Evolutionary conservation across 1,140 invertebrate species (phyloP).

Genomic region (Drosophila watanabei): DNA sequence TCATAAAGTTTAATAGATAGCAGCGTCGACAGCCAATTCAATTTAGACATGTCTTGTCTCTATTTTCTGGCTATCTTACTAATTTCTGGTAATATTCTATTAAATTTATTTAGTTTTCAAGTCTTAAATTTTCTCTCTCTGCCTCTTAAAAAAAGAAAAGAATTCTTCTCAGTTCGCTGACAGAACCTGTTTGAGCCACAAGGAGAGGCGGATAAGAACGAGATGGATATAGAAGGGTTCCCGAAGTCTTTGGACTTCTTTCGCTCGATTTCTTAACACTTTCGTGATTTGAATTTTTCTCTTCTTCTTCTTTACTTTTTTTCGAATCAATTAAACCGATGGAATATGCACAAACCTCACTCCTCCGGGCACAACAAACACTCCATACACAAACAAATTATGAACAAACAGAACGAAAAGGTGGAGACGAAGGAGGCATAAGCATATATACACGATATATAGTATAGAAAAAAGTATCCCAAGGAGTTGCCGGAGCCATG

Average conservation of each 20-base stretch:
- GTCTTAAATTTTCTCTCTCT: not conserved
- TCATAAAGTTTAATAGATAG: not conserved
- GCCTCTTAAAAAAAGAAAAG: slow-evolving; percentile 29
- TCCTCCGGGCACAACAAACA: slow-evolving; percentile 29
- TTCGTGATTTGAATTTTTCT: slow-evolving; percentile 74
- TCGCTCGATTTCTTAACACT: slow-evolving; percentile 73
- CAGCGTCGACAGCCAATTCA: not conserved
- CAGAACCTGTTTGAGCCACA: slow-evolving; percentile 71
- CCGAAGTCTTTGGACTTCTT: slow-evolving; percentile 14
- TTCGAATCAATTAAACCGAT: slow-evolving; percentile 76
- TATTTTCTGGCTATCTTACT: too few species aligned
- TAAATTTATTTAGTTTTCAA: not conserved
- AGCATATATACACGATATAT: not conserved
- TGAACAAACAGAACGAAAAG: slow-evolving; percentile 50
- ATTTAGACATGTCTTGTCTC: not conserved
- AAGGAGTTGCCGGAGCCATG: slow-evolving; percentile 29
- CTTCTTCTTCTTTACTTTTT: not conserved
- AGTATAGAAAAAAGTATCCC: slow-evolving; percentile 1
- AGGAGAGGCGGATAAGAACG: not conserved
- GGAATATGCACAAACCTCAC: slow-evolving; percentile 40
- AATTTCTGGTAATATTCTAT: not conserved
- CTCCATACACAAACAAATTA: slow-evolving; percentile 43
- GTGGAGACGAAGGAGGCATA: not conserved
- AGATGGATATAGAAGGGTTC: slow-evolving; percentile 8
- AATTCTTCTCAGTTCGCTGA: slow-evolving; percentile 81